phyloP scores from a whole-genome alignment of 1,140 invertebrate genomes.

The Leptopilina clavipes region DNA sequence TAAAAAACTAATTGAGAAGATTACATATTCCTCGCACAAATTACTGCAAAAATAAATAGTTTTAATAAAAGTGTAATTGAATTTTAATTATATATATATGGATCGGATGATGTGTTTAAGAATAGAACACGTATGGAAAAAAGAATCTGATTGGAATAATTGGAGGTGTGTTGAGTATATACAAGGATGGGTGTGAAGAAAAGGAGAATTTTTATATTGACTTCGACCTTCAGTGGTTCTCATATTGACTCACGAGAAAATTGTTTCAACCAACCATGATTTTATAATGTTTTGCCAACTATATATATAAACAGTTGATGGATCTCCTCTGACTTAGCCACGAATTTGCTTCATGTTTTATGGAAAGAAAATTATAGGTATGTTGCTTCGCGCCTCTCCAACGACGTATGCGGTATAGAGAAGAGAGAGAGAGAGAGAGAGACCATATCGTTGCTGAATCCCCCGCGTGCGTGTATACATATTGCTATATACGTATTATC shows the following conservation, averaged over 20 bases:
- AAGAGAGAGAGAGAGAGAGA: constrained; percentile 32
- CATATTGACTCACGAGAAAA: neutral
- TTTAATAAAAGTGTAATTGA: neutral
- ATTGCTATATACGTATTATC: constrained; percentile 34
- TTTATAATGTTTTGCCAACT: constrained; percentile 7
- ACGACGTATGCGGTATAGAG: neutral
- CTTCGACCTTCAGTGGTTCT: constrained; percentile 28
- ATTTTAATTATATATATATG: neutral
- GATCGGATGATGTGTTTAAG: neutral
- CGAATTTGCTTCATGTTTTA: constrained; percentile 55
- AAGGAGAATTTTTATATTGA: neutral
- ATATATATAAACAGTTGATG: constrained; percentile 42
- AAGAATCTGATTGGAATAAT: constrained; percentile 18
- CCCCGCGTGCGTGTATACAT: neutral
- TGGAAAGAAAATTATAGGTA: constrained; percentile 58
- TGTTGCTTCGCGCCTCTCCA: constrained; percentile 43
- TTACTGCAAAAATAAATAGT: too few relatives aligned
- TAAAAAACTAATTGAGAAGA: too few relatives aligned
- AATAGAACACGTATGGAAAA: constrained; percentile 11
- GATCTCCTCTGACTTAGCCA: constrained; percentile 47
- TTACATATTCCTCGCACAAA: too few relatives aligned
- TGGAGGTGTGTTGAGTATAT: constrained; percentile 7
- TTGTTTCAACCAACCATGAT: neutral
- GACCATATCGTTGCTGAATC: constrained; percentile 30
- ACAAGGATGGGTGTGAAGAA: neutral